phyloP scores from a whole-genome alignment of 2,888 invertebrate genomes.

The Aporophyla nigra region DNA sequence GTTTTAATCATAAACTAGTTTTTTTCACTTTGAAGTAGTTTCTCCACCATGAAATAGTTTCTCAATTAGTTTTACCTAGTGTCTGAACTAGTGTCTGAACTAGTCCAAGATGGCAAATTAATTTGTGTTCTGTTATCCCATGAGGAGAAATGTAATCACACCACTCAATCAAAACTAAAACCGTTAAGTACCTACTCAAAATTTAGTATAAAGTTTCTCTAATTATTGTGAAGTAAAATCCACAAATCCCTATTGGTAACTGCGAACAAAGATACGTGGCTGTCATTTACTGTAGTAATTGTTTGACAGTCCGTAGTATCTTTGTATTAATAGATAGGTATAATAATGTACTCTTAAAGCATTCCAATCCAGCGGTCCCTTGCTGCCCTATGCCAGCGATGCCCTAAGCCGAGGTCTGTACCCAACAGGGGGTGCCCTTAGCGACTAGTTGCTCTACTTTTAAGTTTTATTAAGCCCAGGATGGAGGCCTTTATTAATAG shows the following conservation, averaged over 20 bases:
- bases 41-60: background rate
- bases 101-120: background rate
- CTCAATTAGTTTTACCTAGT: background rate
- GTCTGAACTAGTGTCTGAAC: background rate
- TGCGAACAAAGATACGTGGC: constrained; percentile 28
- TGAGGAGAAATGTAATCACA: constrained; percentile 17
- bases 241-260: constrained; percentile 36
- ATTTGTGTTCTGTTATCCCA: constrained; percentile 3
- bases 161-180: constrained; percentile 41
- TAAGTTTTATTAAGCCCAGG: too few relatives aligned
- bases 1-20: background rate
- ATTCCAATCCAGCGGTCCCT: too few relatives aligned
- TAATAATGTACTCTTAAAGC: too few relatives aligned
- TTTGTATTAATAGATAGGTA: background rate
- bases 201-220: constrained; percentile 12
- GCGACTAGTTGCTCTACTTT: too few relatives aligned
- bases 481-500: too few relatives aligned
- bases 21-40: background rate
- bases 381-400: too few relatives aligned
- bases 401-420: too few relatives aligned
- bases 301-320: constrained; percentile 4
- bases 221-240: constrained; percentile 28
- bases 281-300: constrained; percentile 30
- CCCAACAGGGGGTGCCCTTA: too few relatives aligned
- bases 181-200: constrained; percentile 7